A percentile compares a stretch with the other conserved stretches of the same genome.
Conservation (phyloP, 1,140 invertebrate species). For the Nasonia vitripennis region DNA sequence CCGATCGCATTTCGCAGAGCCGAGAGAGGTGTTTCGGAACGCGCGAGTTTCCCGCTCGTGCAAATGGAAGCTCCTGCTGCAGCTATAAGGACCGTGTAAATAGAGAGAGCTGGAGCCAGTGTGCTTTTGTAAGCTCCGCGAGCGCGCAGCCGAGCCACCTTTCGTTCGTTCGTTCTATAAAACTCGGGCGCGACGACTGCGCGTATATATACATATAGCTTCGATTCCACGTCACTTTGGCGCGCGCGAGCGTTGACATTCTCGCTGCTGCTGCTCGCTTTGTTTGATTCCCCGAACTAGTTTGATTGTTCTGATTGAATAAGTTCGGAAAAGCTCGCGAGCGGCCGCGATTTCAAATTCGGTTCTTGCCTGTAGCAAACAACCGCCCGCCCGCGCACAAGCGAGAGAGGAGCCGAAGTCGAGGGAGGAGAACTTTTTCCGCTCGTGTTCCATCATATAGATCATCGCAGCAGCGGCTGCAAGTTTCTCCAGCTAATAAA, state of each 20-base stretch:
- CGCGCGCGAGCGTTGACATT: conserved; percentile 30
- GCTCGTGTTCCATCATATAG: background rate
- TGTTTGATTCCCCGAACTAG: conserved; percentile 55
- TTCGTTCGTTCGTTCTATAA: background rate
- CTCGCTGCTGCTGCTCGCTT: conserved; percentile 7
- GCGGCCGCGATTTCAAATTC: conserved; percentile 26
- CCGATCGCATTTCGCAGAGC: conserved; percentile 14
- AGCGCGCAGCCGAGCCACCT: background rate
- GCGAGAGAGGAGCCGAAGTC: background rate
- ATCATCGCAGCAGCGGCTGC: background rate
- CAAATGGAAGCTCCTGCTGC: conserved; percentile 2
- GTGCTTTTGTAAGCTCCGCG: conserved; percentile 8
- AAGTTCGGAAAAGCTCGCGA: conserved; percentile 51
- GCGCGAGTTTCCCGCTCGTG: background rate
- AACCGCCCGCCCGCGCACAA: background rate
- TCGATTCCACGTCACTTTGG: background rate
- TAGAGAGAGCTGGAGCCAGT: background rate
- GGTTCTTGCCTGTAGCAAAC: background rate
- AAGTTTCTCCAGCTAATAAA: background rate
- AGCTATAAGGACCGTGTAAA: background rate
- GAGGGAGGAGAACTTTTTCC: background rate
- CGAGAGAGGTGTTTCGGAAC: background rate
- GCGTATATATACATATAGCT: background rate
- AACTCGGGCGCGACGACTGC: background rate
- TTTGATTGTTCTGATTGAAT: conserved; percentile 60